Base-by-base conservation (phyloP, 1,140 invertebrate genomes). In the Tetragnatha versicolor region DNA sequence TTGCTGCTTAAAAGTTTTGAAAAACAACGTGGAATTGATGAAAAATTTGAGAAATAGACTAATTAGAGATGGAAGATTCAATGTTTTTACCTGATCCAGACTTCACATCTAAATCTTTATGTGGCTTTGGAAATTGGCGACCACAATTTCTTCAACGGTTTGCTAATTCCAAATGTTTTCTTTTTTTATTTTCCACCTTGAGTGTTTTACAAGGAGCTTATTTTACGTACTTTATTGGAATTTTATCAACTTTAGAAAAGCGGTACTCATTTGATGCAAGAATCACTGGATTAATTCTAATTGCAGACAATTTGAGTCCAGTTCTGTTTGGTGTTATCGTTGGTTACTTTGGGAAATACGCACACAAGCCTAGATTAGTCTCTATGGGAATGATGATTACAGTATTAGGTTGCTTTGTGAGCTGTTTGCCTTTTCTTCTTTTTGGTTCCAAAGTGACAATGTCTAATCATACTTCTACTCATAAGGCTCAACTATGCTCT, bases 251-350 rank as follows among this genome's bases (percentile, higher is more conserved):
- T 10, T 49, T 81, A 14, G 80, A 81, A 42, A 81, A 73, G 14
- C 68, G 92, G 80, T 94, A 92, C 83, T 92, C 92, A 82, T 93
- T 93, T 82, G 91, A 91, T 0, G 92, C 91, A 9, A 89, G 90
- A 84, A 91, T 90, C 37, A 91, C 91, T 66, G 91, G 91, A 90
- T 83, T 83, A 14, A 81, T 84, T n/a, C 29, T 84, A n/a, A 79
- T 79, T 35, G 75, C 75, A 1, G 80, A 81, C 60, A 81, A 81
- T 58, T n/a, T 81, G 0, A 79, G 66, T 47, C 75, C 75, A 25
- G 53, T 31, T 9, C 5, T 81, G 10, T 79, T 72, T n/a, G 37
- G 75, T 45, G 14, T 60, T 17, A 37, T 81, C 14, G 22, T 81
- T 39, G 76, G 80, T 25, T 81, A 73, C 33, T 81, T 49, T 76